Base-by-base conservation (phyloP, 1,140 invertebrate species). In the Drosophila pseudoananassae region DNA sequence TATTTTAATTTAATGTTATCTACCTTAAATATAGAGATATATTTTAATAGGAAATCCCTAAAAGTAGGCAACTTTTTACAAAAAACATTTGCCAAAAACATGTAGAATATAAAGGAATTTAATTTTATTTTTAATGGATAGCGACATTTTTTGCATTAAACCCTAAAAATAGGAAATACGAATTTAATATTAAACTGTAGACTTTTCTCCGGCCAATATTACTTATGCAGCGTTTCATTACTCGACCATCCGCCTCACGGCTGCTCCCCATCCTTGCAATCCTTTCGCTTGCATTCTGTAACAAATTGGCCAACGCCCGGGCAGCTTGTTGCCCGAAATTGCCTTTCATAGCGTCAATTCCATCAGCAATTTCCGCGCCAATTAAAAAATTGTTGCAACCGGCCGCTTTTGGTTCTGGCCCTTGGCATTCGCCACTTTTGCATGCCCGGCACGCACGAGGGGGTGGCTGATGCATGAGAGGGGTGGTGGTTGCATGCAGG, bases 281-380 rank as follows among this genome's bases (percentile, higher is more conserved):
- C 43, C 27, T 27, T 36, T 65, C 63, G 59, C 43, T 66, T 54
- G 54, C 61, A 59, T 74, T 55, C 55, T 20, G 55, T 15, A 65
- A 52, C 50, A 63, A 75, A 76, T 76, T 76, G 74, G 72, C 69
- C 69, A 56, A 69, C 31, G 20, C 29, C 49, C 50, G 47, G 45
- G 51, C 25, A 55, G 66, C 66, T 69, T 66, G 64, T 52, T 33
- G 29, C 17, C 45, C 46, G 74, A 82, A 81, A 81, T 54, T 68
- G 61, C 60, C 78, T 72, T 77, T 81, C 68, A 81, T 68, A 61
- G 69, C 65, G 82, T 87, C 82, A 87, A 87, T 87, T 78, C 61
- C 69, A 82, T 69, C 84, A 80, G 69, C 82, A 78, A 87, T 85
- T 85, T 85, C 82, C 82, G 74, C 70, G 78, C 50, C 82, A 85